These are phyloP conservation scores for Tetramorium parvispinum DNA, from an alignment of 1,140 invertebrate genomes.

Conservation along the genomic window DNA sequence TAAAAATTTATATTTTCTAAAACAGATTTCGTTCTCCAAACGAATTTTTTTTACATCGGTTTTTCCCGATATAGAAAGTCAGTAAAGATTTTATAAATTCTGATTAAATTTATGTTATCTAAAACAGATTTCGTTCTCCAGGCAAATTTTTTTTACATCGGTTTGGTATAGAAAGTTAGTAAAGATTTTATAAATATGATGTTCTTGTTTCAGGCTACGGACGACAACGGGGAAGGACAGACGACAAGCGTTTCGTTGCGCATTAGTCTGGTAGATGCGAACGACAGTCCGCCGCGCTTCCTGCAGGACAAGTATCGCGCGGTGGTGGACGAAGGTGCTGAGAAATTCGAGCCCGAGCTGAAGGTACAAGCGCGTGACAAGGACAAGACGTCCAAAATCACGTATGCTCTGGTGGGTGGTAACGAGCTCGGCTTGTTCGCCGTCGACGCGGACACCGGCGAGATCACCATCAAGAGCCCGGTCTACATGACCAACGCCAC, in stretches of 20 bases:
- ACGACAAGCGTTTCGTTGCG: conserved; percentile 91
- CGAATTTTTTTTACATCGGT: too few relatives aligned
- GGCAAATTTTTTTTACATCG: not conserved
- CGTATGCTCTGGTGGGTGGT: conserved; percentile 90
- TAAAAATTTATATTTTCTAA: too few relatives aligned
- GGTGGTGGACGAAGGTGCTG: conserved; percentile 93
- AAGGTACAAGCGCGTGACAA: conserved; percentile 90
- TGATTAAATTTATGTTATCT: not conserved
- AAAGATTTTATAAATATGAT: not conserved
- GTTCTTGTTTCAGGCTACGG: conserved; percentile 89
- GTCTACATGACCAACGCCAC: conserved; percentile 88
- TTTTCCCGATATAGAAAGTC: too few relatives aligned
- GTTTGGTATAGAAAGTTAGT: not conserved
- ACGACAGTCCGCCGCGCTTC: conserved; percentile 95
- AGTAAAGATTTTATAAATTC: too few relatives aligned
- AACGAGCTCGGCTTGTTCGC: conserved; percentile 89
- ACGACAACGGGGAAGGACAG: conserved; percentile 92
- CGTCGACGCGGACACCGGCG: conserved; percentile 89
- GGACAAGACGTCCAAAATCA: conserved; percentile 92
- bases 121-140: not conserved
- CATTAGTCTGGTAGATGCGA: conserved; percentile 92
- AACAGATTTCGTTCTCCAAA: too few relatives aligned
- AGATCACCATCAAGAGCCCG: conserved; percentile 89
- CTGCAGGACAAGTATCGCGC: conserved; percentile 90
- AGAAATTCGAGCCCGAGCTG: conserved; percentile 92